Percentiles rank a stretch among this genome's conserved stretches.
Conservation (phyloP, 2,113 vertebrate genomes). For the Oreocharis arfaki region DNA sequence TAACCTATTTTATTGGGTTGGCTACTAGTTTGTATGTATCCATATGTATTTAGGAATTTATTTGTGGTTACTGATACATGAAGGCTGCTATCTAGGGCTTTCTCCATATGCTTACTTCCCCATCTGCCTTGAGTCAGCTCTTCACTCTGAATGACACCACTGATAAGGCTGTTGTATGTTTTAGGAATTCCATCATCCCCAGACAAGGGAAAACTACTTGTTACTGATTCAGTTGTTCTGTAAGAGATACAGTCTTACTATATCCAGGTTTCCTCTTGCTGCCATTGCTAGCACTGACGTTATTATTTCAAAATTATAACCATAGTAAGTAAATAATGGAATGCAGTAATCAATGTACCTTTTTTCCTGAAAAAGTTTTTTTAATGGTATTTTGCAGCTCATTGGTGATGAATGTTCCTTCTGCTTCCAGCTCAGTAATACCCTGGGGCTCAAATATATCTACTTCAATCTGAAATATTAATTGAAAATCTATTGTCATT, state of each 20-base stretch:
- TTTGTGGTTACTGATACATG: neutral
- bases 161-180: neutral
- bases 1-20: neutral
- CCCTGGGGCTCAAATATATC: slow-evolving; percentile 83
- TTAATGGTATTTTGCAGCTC: slow-evolving; percentile 74
- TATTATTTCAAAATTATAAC: neutral
- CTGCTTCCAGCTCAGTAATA: slow-evolving; percentile 78
- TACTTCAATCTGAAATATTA: slow-evolving; percentile 79
- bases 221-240: neutral
- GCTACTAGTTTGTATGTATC: neutral
- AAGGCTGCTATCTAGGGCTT: neutral
- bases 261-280: neutral
- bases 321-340: neutral
- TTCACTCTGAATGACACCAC: neutral
- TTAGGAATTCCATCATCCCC: neutral
- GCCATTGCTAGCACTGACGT: neutral
- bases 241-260: neutral
- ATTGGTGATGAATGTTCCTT: slow-evolving; percentile 79
- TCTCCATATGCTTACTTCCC: neutral
- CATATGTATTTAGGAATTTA: neutral
- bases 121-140: neutral
- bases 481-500: slow-evolving; percentile 14
- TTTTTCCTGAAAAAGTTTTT: slow-evolving; percentile 72
- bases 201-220: neutral
- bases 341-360: slow-evolving; percentile 68